Evolutionary conservation across 2,888 invertebrate genomes (phyloP), one percentile per base, ranked within the genome.

Genomic region (Argynnis bischoffii): DNA sequence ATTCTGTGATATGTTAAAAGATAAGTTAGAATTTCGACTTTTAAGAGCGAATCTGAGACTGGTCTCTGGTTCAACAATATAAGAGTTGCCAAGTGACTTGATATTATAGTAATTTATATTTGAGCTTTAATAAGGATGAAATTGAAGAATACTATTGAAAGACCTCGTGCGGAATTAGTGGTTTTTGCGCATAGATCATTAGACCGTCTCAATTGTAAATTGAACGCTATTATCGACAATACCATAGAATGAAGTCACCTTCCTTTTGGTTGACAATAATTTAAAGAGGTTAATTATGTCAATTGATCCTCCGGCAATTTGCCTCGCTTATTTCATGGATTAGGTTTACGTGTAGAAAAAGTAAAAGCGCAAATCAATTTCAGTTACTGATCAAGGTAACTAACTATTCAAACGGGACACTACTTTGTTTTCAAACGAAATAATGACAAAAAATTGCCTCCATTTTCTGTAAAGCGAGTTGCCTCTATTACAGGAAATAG

Each of bases 191-290:
- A 69, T 74, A 74, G 73, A 74, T 75, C 72, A 72, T 72, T 77
- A 64, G 73, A 76, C 76, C 76, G 65, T 65, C 69, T 73, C 73
- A 83, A 86, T 85, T 78, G 78, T 72, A 71, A 74, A 79, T 79
- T 82, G 81, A 80, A 80, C 77, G 77, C 78, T 77, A 76, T 78
- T 72, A 78, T 79, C 77, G 75, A 75, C 78, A 75, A 81, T 80
- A 65, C 67, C 60, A 65, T 69, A 31, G 8, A 31, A 72, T 81
- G 80, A 83, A 78, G 83, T 83, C 83, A 82, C 73, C 75, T 73
- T 74, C 70, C 69, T 64, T 69, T 69, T 67, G 64, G 26, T 59
- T 67, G 64, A 59, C 51, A 64, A 59, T 41, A 60, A 63, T 60
- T 51, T 55, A 66, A 63, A 54, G 66, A 71, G 72, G 72, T 55